Conservation (phyloP, 2,888 invertebrate species). For the Uropetala carovei region DNA sequence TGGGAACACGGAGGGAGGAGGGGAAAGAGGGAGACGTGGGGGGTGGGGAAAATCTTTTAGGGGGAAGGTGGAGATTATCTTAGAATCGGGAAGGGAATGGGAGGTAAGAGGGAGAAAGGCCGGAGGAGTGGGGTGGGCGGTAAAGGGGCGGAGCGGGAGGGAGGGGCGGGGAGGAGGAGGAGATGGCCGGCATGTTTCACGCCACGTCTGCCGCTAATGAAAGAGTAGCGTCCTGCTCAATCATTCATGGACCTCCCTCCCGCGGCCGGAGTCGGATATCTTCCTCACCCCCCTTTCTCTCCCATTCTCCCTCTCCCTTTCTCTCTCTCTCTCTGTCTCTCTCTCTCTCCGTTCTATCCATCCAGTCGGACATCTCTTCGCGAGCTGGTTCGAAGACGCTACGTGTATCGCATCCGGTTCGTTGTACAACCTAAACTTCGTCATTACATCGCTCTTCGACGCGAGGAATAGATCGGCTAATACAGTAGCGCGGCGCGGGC, state of each 20-base stretch:
- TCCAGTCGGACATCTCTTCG: background rate
- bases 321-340: background rate
- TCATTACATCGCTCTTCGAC: background rate
- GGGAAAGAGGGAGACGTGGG: background rate
- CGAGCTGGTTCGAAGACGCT: slow-evolving; percentile 12
- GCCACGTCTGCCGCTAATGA: slow-evolving; percentile 56
- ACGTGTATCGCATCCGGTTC: slow-evolving; percentile 40
- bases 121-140: background rate
- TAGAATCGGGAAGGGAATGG: no score
- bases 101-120: no score
- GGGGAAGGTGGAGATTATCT: background rate
- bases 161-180: background rate
- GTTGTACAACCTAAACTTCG: background rate
- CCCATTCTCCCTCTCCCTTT: background rate
- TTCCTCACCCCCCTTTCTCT: background rate
- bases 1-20: background rate
- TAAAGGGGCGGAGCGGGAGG: background rate
- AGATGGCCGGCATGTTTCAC: slow-evolving; percentile 61
- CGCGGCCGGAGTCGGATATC: slow-evolving; percentile 51
- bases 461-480: slow-evolving; percentile 1
- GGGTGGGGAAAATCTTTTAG: background rate
- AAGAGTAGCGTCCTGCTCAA: slow-evolving; percentile 63
- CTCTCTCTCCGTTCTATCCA: no score
- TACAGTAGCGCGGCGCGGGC: background rate
- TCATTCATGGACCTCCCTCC: slow-evolving; percentile 59